A percentile compares a stretch with the other conserved stretches of the same genome.
Conservation (phyloP, 2,113 vertebrate species). For the Oreochromis niloticus region DNA sequence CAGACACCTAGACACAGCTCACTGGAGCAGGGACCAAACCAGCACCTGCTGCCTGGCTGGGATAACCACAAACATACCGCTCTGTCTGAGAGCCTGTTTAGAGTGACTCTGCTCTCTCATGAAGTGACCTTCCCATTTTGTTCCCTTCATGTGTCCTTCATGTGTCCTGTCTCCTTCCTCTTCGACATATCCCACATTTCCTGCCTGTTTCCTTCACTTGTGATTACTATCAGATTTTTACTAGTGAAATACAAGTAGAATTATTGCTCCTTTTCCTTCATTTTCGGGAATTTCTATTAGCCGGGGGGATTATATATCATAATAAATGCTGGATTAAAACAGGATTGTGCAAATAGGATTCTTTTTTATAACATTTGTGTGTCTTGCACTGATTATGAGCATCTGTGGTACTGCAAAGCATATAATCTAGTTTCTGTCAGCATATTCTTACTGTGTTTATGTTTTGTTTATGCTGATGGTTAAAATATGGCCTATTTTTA, state of each 20-base stretch:
- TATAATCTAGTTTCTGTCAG: not conserved
- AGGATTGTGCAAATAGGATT: not conserved
- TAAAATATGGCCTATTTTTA: not conserved
- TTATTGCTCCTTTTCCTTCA: not conserved
- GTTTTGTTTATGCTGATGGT: not conserved
- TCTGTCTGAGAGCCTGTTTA: not conserved
- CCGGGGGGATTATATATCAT: not conserved
- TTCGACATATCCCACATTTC: not conserved
- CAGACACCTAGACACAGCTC: constrained; percentile 53
- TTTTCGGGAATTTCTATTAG: not conserved
- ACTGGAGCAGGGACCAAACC: constrained; percentile 57
- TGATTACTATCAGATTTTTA: not conserved
- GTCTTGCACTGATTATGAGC: not conserved
- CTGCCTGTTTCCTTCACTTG: not conserved
- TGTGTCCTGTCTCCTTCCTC: not conserved
- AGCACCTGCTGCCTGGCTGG: constrained; percentile 56
- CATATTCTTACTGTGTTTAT: not conserved
- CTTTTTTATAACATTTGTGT: not conserved
- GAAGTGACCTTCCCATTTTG: constrained; percentile 18
- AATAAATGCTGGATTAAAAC: not conserved
- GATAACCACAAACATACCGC: not conserved
- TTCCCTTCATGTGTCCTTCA: not conserved
- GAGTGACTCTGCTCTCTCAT: not conserved
- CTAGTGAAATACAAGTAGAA: not conserved
- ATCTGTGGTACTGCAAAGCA: not conserved